These are phyloP conservation scores for Pandion haliaetus DNA, from an alignment of 2,113 vertebrate species.

Conservation along the genomic window DNA sequence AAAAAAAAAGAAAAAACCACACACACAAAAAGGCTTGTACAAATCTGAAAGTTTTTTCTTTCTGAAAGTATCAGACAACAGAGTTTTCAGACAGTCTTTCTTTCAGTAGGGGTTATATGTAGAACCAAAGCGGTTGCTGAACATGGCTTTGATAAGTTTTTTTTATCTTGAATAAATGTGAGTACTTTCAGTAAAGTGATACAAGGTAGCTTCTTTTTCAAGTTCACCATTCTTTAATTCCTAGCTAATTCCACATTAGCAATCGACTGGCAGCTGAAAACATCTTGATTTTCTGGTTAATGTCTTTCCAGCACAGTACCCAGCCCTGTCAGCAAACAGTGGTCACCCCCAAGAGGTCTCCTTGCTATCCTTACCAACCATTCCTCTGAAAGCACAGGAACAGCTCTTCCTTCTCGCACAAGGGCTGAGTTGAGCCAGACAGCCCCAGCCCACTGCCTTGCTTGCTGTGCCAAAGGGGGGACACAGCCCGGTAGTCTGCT, in stretches of 20 bases:
- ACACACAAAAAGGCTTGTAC: too few species aligned
- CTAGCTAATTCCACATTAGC: too few species aligned
- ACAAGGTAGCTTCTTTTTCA: neutral
- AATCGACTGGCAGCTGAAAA: neutral
- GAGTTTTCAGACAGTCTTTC: neutral
- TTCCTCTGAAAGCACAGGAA: neutral
- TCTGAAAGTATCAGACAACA: neutral
- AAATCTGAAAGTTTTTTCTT: neutral
- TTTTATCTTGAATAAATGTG: neutral
- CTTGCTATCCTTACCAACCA: neutral
- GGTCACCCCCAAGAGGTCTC: too few species aligned
- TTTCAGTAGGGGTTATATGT: neutral
- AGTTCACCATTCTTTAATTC: neutral
- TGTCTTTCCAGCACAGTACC: neutral
- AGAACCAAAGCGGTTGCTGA: neutral
- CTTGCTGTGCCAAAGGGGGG: neutral
- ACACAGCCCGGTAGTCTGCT: neutral
- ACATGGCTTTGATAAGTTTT: neutral
- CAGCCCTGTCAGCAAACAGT: neutral
- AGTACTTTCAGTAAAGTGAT: neutral
- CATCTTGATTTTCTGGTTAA: too few species aligned
- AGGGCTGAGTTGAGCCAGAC: neutral
- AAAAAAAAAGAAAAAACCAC: too few species aligned
- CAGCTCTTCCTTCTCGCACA: neutral
- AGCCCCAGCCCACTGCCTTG: neutral